A percentile compares a stretch with the other conserved stretches of the same genome.
Evolutionary conservation across 2,113 vertebrate species (phyloP).

Genomic region (Barnardius zonarius): DNA sequence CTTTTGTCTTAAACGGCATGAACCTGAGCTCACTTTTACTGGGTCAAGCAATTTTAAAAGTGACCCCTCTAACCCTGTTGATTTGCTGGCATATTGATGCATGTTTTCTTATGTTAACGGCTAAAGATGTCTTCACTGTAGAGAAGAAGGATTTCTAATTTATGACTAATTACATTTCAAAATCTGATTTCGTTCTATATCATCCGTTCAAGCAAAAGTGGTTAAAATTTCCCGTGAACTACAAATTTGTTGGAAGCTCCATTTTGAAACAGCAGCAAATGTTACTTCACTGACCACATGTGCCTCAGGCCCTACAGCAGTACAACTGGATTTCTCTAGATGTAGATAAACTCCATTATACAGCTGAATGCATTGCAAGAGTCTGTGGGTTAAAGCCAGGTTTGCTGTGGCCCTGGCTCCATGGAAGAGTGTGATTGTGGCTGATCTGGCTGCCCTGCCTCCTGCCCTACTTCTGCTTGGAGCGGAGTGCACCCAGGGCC

Average conservation of each 20-base stretch:
- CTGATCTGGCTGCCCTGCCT: not conserved
- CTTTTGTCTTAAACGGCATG: not conserved
- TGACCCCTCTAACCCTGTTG: not conserved
- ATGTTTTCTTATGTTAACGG: not conserved
- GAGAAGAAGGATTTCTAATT: not conserved
- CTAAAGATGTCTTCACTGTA: not conserved
- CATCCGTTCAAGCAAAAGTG: not conserved
- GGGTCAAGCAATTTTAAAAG: not conserved
- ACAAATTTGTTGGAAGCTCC: not conserved
- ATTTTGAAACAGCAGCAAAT: not conserved
- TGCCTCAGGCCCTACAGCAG: not conserved
- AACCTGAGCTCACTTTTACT: not conserved
- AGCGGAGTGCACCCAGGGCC: accelerated
- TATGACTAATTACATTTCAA: not conserved
- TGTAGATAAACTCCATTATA: not conserved
- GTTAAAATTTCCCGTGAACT: not conserved
- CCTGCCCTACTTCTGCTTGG: not conserved
- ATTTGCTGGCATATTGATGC: not conserved
- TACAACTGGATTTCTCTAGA: not conserved
- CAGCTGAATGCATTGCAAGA: not conserved
- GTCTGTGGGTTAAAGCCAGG: not conserved
- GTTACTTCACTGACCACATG: not conserved
- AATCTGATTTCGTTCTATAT: not conserved
- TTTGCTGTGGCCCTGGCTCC: not conserved
- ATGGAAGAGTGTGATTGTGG: not conserved